Base-by-base conservation (phyloP, 2,113 vertebrate species). In the Tringa solitaria region DNA sequence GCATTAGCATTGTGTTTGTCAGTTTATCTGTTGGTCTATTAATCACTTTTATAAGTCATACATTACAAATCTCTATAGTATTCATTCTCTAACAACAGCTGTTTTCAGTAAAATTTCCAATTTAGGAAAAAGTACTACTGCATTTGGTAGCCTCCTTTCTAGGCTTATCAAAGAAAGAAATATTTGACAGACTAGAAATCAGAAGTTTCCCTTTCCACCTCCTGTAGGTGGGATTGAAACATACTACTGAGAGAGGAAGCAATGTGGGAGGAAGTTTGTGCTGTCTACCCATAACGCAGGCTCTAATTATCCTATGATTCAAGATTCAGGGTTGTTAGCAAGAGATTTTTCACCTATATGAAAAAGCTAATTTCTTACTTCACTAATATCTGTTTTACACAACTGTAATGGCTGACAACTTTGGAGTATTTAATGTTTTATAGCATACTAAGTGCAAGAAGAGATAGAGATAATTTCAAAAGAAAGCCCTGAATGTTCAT, bases 171-270 rank as follows among this genome's bases (percentile, higher is more conserved):
- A 93, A 90, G 72, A 78, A 84, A 89, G 60, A 53, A 84, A 95
- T 85, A 72, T 41, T 89, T 87, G 54, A 89, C 79, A 79, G 53
- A 19, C 39, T 94, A 56, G 32, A 84, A 95, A 67, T 94, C 74
- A 91, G 53, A 94, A 95, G 54, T 91, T 96, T 93, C 76, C 24
- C 26, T 94, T 82, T 91, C 90, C 63, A 59, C 79, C 77, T 92
- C 33, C 69, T 73, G 68, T 93, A 90, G 68, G 92, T 89, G 93
- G 91, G 84, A 80, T 48, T 87, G 89, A 94, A 94, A 87, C 32
- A 77, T 56, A 80, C 68, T 91, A 77, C 22, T 63, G 64, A 91
- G 77, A 92, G 45, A 95, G 84, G 84, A 95, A 95, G 81, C 4
- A 1, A 54, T 0, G 74, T 96, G 79, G 90, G 92, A 91, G 91